Evolutionary conservation across 2,888 invertebrate species (phyloP).

Genomic region (Leptura quadrifasciata): DNA sequence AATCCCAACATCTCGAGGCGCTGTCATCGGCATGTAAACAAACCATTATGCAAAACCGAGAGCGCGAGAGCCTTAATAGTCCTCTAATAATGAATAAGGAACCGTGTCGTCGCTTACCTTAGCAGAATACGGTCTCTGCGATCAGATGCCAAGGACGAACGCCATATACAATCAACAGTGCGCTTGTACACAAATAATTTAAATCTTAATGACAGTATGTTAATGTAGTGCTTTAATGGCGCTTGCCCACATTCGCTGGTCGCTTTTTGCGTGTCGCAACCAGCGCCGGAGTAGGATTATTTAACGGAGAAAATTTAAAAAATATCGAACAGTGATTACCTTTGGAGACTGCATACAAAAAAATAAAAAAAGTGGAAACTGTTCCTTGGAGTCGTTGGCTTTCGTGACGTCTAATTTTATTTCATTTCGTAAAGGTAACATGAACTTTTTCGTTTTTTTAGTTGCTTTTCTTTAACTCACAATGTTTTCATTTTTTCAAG

Average conservation of each 20-base stretch:
- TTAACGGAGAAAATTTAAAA: too few relatives aligned
- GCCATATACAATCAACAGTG: constrained; percentile 29
- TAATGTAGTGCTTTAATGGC: constrained; percentile 30
- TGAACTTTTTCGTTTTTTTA: too few relatives aligned
- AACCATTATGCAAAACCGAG: constrained; percentile 35
- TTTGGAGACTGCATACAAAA: too few relatives aligned
- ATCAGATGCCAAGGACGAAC: constrained; percentile 37
- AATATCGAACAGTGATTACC: too few relatives aligned
- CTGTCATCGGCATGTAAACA: constrained; percentile 31
- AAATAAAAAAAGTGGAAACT: too few relatives aligned
- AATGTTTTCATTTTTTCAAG: too few relatives aligned
- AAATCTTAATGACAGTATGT: constrained; percentile 41
- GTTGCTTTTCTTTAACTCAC: too few relatives aligned
- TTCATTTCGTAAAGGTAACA: too few relatives aligned
- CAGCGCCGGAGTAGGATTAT: background rate
- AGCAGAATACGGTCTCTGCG: constrained; percentile 24
- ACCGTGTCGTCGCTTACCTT: constrained; percentile 31
- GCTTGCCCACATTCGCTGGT: constrained; percentile 35
- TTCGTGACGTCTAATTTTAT: too few relatives aligned
- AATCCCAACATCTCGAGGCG: constrained; percentile 23
- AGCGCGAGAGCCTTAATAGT: constrained; percentile 12
- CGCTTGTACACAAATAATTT: constrained; percentile 39
- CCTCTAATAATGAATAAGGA: constrained; percentile 1
- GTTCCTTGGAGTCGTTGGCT: too few relatives aligned
- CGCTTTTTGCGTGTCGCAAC: constrained; percentile 10